Evolutionary conservation across 2,888 invertebrate species (phyloP), one percentile per base, ranked within the genome.

Genomic region (Serripes groenlandicus): DNA sequence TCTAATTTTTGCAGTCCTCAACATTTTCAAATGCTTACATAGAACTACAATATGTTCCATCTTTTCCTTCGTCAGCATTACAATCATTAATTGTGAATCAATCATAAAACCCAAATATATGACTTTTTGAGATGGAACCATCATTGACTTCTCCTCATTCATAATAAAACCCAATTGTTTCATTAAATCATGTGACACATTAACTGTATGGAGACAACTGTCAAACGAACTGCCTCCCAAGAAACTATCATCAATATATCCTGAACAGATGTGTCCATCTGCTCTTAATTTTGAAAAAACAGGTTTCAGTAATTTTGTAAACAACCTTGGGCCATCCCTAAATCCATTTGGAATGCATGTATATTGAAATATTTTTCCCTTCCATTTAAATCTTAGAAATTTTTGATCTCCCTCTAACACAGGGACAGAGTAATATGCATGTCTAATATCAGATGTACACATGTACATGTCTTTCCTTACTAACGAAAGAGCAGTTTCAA

Each of bases 181-280:
- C 66, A 66, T 66, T 9, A 66, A 11, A 35, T 66, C 37, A 35
- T 11, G 3, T 23, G 66, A 35, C 3, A 21, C 34, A 5, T 35
- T 34, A 35, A 66, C n/a, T 35, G 34, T 66, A 21, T 66, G n/a
- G 23, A 9, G 4, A n/a, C 66, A 66, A 23, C 18, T 37, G 3
- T 15, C 11, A 26, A 35, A 35, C 34, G 34, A 18, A 11, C 37
- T 37, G n/a, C 66, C 66, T 3, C 34, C 49, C 1, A 80, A 30
- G 9, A 74, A 37, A 34, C 72, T 75, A 42, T 86, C 87, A 77
- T 87, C 83, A 70, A 66, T 66, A 66, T 21, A 66, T n/a, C 66
- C 66, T n/a, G 66, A 35, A 26, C 37, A 35, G 34, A 35, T 15
- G 37, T 35, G n/a, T 15, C 66, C 66, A 23, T 23, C 18, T 4